Percentiles rank a stretch among this genome's conserved stretches.
Conservation (phyloP, 1,140 invertebrate genomes). For the Periplaneta americana region DNA sequence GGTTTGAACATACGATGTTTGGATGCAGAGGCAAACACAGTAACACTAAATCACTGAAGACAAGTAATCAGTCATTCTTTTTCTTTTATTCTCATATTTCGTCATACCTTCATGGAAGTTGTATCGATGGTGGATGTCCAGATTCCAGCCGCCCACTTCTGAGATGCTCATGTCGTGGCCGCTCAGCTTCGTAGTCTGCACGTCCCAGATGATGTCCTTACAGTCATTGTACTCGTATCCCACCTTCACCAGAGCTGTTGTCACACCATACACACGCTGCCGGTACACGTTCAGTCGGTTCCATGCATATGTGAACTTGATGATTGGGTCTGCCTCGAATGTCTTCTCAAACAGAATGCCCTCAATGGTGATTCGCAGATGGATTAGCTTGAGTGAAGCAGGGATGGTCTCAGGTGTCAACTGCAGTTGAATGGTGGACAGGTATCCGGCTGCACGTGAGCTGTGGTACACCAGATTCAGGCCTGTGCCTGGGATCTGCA, state of each 20-base stretch:
- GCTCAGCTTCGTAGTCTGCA: slow-evolving; percentile 88
- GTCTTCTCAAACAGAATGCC: slow-evolving; percentile 88
- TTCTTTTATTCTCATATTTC: too few relatives aligned
- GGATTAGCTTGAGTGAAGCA: slow-evolving; percentile 73
- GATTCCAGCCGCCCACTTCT: slow-evolving; percentile 93
- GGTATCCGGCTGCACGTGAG: slow-evolving; percentile 83
- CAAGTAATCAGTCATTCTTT: too few relatives aligned
- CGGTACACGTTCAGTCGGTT: slow-evolving; percentile 94
- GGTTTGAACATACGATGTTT: too few relatives aligned
- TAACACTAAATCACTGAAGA: too few relatives aligned
- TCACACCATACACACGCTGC: slow-evolving; percentile 88
- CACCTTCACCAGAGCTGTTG: slow-evolving; percentile 87
- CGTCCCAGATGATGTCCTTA: slow-evolving; percentile 91
- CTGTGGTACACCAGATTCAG: slow-evolving; percentile 93
- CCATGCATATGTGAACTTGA: slow-evolving; percentile 96
- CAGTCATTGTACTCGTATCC: slow-evolving; percentile 94
- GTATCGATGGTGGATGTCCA: slow-evolving; percentile 95
- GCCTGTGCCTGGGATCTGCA: slow-evolving; percentile 88
- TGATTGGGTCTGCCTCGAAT: slow-evolving; percentile 92
- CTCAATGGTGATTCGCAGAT: slow-evolving; percentile 88
- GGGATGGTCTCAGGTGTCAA: slow-evolving; percentile 83
- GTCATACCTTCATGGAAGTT: slow-evolving; percentile 90
- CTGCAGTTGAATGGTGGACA: slow-evolving; percentile 92
- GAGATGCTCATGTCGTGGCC: slow-evolving; percentile 96
- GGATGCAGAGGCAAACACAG: too few relatives aligned